Conservation (phyloP, 2,113 vertebrate species). For the Callospermophilus lateralis region DNA sequence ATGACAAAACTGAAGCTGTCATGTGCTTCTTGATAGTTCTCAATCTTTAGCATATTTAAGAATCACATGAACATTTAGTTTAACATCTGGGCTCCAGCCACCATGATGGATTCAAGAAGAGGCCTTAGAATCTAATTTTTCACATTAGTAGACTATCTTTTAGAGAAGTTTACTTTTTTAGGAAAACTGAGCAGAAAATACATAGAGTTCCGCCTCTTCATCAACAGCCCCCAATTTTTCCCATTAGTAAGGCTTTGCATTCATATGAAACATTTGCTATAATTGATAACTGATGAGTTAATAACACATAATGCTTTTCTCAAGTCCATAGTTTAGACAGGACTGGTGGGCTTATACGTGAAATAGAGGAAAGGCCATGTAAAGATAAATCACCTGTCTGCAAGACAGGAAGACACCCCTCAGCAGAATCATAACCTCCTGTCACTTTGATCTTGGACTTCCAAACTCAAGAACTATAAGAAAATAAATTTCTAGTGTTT, state of each 20-base stretch:
- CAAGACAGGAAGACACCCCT: not conserved
- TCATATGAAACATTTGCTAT: not conserved
- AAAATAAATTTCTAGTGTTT: not conserved
- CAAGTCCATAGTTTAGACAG: not conserved
- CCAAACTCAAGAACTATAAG: not conserved
- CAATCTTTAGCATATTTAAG: not conserved
- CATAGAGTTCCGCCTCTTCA: not conserved
- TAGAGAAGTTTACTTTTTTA: not conserved
- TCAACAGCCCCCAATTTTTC: not conserved
- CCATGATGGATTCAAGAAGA: not conserved
- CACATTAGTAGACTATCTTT: constrained; percentile 20
- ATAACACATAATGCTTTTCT: not conserved
- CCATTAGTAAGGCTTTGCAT: not conserved
- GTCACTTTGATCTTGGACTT: not conserved
- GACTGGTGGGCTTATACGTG: not conserved
- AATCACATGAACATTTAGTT: not conserved
- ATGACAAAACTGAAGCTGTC: not conserved
- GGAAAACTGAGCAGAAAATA: not conserved
- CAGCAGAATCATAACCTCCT: not conserved
- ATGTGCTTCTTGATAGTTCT: not conserved
- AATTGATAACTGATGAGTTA: not conserved
- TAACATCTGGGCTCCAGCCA: not conserved
- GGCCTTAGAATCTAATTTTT: not conserved
- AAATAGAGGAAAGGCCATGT: not conserved
- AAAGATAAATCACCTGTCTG: not conserved